Evolutionary conservation across 92 coral and sea anemone genomes (phyloP), one percentile per base, ranked within the genome.

Genomic region (Desmophyllum pertusum): DNA sequence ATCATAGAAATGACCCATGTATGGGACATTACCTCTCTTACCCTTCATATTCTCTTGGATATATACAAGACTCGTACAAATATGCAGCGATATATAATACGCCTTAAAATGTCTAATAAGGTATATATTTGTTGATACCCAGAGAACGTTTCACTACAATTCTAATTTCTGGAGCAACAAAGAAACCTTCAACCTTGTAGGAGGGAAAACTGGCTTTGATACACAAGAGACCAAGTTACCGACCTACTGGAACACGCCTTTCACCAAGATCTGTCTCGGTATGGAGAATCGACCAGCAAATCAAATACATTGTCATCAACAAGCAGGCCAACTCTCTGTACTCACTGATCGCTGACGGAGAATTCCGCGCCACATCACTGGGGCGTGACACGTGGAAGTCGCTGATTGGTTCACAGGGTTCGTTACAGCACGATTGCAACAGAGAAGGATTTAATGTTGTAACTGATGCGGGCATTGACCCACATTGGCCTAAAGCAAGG

Each of bases 261-360:
- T 80, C 76, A 33, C 84, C 39, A n/a, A 80, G 84, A 67, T 80
- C 48, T 80, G 84, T 25, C 84, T 80, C 50, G 84, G 77, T n/a
- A 80, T 80, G 84, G 68, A 66, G 53, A n/a, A 70, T 80, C 36
- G 76, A 64, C 30, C 51, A 35, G 30, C 50, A 68, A 45, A 46
- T 50, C 50, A 80, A 36, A 0, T 80, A 67, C 51, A 50, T 80
- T 48, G 63, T 41, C 13, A 35, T 80, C 41, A 46, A 67, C 35
- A 67, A 31, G 48, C 27, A 48, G 11, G 84, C 84, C 37, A 11
- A 23, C 43, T 80, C 84, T 46, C 66, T 80, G 77, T 48, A 80
- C 64, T 45, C 84, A 53, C 48, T 80, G 46, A 79, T 79, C 50
- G 62, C 75, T 7, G 84, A 66, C 33, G 84, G 84, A 1, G 11